Evolutionary conservation across 2,797 vertebrate species (phyloP).

Genomic region (Aeoliscus strigatus): DNA sequence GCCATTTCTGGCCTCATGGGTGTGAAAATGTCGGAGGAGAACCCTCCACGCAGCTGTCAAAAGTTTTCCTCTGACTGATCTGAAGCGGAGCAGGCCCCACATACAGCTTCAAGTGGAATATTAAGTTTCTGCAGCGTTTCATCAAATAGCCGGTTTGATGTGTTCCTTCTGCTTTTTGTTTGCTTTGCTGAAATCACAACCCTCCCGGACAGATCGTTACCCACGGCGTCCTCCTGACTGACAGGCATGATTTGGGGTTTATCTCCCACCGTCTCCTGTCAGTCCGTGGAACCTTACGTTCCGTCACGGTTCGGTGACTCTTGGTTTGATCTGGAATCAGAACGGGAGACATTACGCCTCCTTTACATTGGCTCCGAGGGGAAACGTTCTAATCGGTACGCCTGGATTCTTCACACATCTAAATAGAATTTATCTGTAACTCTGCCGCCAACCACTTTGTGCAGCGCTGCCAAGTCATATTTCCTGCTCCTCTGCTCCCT

Average conservation of each 20-base stretch:
- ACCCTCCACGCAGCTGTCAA: constrained; percentile 30
- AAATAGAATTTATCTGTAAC: constrained; percentile 15
- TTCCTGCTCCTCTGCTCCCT: constrained; percentile 1
- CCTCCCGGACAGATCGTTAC: constrained; percentile 16
- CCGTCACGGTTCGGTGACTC: too few species aligned
- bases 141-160: constrained; percentile 6
- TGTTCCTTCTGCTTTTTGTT: constrained; percentile 12
- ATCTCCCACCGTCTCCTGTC: too few species aligned
- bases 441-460: neutral
- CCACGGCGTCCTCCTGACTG: constrained; percentile 17
- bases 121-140: constrained; percentile 29
- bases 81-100: constrained; percentile 10
- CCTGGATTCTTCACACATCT: constrained; percentile 9
- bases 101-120: constrained; percentile 16
- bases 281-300: too few species aligned
- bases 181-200: constrained; percentile 18
- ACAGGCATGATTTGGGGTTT: constrained; percentile 3
- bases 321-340: too few species aligned
- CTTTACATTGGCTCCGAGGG: constrained; percentile 4
- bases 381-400: neutral
- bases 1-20: constrained; percentile 5
- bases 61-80: constrained; percentile 25
- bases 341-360: too few species aligned
- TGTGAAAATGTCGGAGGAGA: constrained; percentile 29
- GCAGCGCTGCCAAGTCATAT: constrained; percentile 6